phyloP scores from a whole-genome alignment of 2,888 invertebrate species.

The Atherix ibis region DNA sequence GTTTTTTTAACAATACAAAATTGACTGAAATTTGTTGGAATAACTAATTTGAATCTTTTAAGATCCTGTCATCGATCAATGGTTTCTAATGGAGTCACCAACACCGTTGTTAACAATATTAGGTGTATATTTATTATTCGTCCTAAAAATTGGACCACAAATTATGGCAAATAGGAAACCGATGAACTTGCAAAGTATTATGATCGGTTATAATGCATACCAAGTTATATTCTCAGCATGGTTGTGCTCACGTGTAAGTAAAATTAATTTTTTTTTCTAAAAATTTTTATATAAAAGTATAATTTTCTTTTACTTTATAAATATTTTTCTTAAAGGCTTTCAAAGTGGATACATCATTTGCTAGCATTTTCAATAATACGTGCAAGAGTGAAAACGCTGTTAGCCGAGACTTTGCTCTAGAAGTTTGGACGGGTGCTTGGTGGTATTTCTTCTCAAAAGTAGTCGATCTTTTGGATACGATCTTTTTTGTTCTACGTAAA shows the following conservation, averaged over 20 bases:
- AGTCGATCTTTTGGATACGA: constrained; percentile 60
- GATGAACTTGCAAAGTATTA: constrained; percentile 51
- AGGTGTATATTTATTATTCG: constrained; percentile 51
- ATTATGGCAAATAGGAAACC: constrained; percentile 61
- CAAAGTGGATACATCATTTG: constrained; percentile 35
- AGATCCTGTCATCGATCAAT: constrained; percentile 62
- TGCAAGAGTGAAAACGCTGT: constrained; percentile 5
- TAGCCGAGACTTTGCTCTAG: constrained; percentile 16
- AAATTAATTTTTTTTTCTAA: not conserved
- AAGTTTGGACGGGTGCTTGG: constrained; percentile 41
- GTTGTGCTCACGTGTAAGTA: constrained; percentile 35
- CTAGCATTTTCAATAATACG: constrained; percentile 38
- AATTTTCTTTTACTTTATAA: no score
- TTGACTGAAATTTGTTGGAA: no score
- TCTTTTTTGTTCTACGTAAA: constrained; percentile 81
- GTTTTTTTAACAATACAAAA: not conserved
- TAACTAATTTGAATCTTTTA: no score
- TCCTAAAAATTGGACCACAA: constrained; percentile 56
- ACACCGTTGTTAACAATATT: constrained; percentile 50
- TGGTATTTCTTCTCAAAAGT: constrained; percentile 69
- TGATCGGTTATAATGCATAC: constrained; percentile 70
- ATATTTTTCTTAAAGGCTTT: constrained; percentile 36
- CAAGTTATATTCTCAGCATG: constrained; percentile 76
- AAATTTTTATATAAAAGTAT: constrained; percentile 5
- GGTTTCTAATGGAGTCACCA: constrained; percentile 65